phyloP scores from a whole-genome alignment of 2,888 invertebrate genomes.

The Xanthia icteritia region DNA sequence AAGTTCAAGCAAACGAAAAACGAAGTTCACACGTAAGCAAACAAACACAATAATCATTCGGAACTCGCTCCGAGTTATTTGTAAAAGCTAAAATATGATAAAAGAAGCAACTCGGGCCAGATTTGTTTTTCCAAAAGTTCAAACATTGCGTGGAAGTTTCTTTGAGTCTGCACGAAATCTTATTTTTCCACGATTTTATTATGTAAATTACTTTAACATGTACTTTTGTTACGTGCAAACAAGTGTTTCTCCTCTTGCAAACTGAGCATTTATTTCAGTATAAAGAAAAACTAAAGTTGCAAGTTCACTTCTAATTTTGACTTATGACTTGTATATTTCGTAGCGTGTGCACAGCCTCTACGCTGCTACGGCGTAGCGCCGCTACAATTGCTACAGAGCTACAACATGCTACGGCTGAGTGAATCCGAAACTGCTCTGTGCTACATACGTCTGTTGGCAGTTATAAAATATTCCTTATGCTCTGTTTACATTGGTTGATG shows the following conservation, averaged over 20 bases:
- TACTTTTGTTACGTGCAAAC: constrained; percentile 51
- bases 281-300: not conserved
- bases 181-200: constrained; percentile 63
- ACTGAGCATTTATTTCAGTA: constrained; percentile 24
- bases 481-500: constrained; percentile 26
- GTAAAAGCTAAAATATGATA: constrained; percentile 59
- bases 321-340: constrained; percentile 16
- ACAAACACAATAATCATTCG: constrained; percentile 48
- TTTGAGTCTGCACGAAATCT: constrained; percentile 50
- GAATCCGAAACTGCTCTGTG: constrained; percentile 54
- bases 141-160: constrained; percentile 57
- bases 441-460: constrained; percentile 33
- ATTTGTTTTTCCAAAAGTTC: constrained; percentile 63
- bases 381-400: constrained; percentile 60
- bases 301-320: constrained; percentile 20
- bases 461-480: constrained; percentile 51
- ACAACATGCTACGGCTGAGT: constrained; percentile 66
- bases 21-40: constrained; percentile 34
- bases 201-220: constrained; percentile 58
- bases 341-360: constrained; percentile 37
- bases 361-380: constrained; percentile 46
- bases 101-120: constrained; percentile 48
- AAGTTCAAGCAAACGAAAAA: constrained; percentile 26
- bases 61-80: constrained; percentile 48
- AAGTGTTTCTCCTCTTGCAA: constrained; percentile 48